Percentiles rank a stretch among this genome's conserved stretches.
phyloP scores from a whole-genome alignment of 1,140 invertebrate species.

The Drosophila azteca region DNA sequence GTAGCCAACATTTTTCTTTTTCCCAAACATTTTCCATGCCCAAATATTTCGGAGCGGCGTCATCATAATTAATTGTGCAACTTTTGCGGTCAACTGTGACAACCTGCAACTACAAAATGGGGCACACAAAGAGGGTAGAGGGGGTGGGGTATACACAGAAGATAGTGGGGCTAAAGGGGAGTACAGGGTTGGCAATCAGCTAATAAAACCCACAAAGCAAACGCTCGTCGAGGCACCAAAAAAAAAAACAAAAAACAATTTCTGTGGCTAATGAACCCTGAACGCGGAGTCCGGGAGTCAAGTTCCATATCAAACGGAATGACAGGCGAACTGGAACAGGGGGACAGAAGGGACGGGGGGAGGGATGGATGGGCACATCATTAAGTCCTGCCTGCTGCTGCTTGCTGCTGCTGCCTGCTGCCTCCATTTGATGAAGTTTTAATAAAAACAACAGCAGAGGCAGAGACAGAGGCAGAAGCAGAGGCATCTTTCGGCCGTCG shows the following conservation, averaged over 20 bases:
- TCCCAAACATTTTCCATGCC: conserved; percentile 30
- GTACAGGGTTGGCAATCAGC: neutral
- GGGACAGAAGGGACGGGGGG: neutral
- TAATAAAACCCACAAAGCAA: conserved; percentile 18
- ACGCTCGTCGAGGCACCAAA: neutral
- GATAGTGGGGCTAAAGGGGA: neutral
- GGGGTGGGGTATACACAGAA: neutral
- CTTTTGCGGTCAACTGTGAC: conserved; percentile 57
- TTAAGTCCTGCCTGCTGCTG: conserved; percentile 44
- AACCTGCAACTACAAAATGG: neutral
- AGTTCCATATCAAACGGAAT: conserved; percentile 28
- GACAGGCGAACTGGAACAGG: conserved; percentile 15
- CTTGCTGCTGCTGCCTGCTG: conserved; percentile 14
- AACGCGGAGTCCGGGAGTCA: neutral
- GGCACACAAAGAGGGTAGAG: neutral
- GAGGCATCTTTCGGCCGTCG: conserved; percentile 59
- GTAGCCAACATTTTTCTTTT: conserved; percentile 52
- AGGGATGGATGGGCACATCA: conserved; percentile 33
- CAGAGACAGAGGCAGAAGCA: conserved; percentile 41
- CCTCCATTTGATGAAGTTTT: conserved; percentile 73
- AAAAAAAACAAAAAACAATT: conserved; percentile 25
- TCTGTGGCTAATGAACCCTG: conserved; percentile 34
- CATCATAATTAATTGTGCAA: conserved; percentile 72
- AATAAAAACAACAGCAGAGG: conserved; percentile 53
- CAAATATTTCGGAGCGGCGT: conserved; percentile 24